Evolutionary conservation across 2,113 vertebrate species (phyloP), one percentile per base, ranked within the genome.

Genomic region (Tiliqua scincoides): DNA sequence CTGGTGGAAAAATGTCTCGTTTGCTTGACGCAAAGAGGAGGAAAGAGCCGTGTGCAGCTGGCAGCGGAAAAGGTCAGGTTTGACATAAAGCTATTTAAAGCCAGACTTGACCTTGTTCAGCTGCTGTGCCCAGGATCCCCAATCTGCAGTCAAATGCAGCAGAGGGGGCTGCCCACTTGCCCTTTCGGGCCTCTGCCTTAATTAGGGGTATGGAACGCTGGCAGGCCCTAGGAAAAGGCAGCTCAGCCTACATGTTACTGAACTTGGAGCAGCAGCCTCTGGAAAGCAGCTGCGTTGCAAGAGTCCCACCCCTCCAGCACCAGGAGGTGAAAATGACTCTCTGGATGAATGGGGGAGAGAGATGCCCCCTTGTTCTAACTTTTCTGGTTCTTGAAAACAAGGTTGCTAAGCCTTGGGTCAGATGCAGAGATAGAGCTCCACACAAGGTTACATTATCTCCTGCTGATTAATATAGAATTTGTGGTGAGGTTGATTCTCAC

Each of bases 1-100:
- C 8, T 63, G 0, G 6, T 0, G 3, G 3, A 85, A 57, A 23
- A 0, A 0, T 0, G 15, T 73, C 77, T 7, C 25, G 37, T 78
- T 65, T 57, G 52, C 48, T 70, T 67, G 68, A 73, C 30, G 61
- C 15, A 32, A 2, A 11, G 35, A 25, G 82, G 5, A 12, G 63
- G n/a, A 32, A 76, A n/a, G 52, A 4, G 14, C 3, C 14, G 30
- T 37, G 43, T 40, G 61, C 43, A 75, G 79, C 79, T 67, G 85
- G 27, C 12, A 3, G 30, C 77, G 20, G 3, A 0, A 3, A 81
- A 43, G 87, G 75, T 0, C 61, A 87, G 0, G 11, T 48, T 11
- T 17, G 79, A 27, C 37, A 11, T 0, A n/a, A 0, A 1, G 35
- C 59, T 6, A 75, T n/a, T n/a, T n/a, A n/a, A n/a, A n/a, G n/a